Conservation (phyloP, 2,113 vertebrate species). For the Raja brachyura region DNA sequence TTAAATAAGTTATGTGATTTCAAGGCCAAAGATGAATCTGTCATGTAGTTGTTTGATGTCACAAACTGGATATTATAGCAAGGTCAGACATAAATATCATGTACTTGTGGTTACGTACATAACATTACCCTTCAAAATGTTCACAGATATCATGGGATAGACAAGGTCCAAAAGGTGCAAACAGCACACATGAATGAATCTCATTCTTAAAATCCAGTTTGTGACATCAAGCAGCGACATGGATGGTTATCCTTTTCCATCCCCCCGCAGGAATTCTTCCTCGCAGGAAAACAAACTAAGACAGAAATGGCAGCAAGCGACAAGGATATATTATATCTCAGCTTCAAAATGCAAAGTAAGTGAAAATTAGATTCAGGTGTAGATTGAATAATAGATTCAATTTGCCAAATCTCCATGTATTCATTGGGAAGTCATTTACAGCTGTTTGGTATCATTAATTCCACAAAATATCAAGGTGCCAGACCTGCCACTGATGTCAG, state of each 20-base stretch:
- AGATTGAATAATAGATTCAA: not conserved
- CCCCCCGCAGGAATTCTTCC: not conserved
- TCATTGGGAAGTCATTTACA: not conserved
- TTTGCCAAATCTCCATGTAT: not conserved
- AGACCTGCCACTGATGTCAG: constrained; percentile 19
- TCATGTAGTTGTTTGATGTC: not conserved
- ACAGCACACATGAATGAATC: not conserved
- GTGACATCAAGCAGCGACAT: not conserved
- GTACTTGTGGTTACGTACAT: too few relatives aligned
- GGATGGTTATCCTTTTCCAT: not conserved
- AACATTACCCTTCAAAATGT: too few relatives aligned
- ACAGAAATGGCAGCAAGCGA: not conserved
- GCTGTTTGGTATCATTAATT: constrained; percentile 5
- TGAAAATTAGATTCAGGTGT: not conserved
- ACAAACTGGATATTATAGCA: not conserved
- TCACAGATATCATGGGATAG: too few relatives aligned
- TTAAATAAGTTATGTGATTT: not conserved
- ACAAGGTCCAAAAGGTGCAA: too few relatives aligned
- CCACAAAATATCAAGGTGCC: not conserved
- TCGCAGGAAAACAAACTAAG: not conserved
- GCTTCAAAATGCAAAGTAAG: not conserved
- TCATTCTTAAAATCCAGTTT: not conserved
- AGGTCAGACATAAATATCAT: too few relatives aligned
- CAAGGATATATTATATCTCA: not conserved
- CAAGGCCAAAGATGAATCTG: not conserved